phyloP scores from a whole-genome alignment of 2,113 vertebrate species.

The Forbesichthys agassizii region DNA sequence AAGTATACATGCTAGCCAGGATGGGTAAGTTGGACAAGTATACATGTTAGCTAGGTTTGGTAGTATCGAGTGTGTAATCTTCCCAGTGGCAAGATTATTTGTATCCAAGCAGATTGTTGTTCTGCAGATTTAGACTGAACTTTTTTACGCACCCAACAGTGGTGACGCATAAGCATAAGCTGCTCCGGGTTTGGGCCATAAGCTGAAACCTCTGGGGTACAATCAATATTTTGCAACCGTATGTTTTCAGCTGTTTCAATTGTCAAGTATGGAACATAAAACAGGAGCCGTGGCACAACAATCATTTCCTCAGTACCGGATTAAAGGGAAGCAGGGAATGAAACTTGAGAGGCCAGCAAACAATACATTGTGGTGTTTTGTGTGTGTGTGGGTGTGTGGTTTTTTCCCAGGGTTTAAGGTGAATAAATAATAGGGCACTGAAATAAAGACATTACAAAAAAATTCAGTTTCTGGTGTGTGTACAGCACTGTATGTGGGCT shows the following conservation, averaged over 20 bases:
- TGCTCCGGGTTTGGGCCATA: slow-evolving; percentile 10
- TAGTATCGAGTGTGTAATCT: too few species aligned
- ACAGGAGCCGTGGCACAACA: slow-evolving; percentile 30
- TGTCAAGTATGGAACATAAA: slow-evolving; percentile 24
- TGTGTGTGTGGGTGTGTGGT: neutral
- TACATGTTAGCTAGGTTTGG: too few species aligned
- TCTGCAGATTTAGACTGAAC: neutral
- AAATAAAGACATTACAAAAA: slow-evolving; percentile 20
- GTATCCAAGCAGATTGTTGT: neutral
- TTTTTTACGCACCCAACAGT: slow-evolving; percentile 8
- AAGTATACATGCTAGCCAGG: too few species aligned
- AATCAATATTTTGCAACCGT: slow-evolving; percentile 39
- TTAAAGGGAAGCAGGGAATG: slow-evolving; percentile 21
- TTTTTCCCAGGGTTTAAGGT: slow-evolving; percentile 14
- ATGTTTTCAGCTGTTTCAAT: slow-evolving; percentile 36
- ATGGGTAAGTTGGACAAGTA: too few species aligned
- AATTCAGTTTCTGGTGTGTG: neutral
- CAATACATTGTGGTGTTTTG: slow-evolving; percentile 6
- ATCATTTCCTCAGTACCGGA: neutral
- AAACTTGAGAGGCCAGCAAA: slow-evolving; percentile 1
- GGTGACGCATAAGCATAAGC: slow-evolving; percentile 11
- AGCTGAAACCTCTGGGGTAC: slow-evolving; percentile 23
- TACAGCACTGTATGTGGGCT: too few species aligned
- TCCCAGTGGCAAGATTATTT: too few species aligned
- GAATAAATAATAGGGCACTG: slow-evolving; percentile 5